Base-by-base conservation (phyloP, 2,113 vertebrate species). In the Piprites chloris region DNA sequence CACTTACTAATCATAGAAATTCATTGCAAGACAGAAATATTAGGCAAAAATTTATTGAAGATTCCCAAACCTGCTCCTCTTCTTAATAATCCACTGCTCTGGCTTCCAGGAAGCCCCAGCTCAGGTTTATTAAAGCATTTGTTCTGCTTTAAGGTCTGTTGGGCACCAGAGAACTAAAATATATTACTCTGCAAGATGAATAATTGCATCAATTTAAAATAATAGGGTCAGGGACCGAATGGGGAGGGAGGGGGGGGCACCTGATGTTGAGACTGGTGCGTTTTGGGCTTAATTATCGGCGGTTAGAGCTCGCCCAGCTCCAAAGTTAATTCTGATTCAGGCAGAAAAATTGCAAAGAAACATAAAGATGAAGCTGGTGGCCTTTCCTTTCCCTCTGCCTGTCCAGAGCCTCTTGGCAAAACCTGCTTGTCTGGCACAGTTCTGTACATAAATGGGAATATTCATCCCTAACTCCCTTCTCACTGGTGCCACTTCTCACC, bases 1-100 rank as follows among this genome's bases (percentile, higher is more conserved):
- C 94, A 89, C 94, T 97, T 87, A 47, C 96, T 96, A 96, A 98
- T 97, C 96, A 81, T 86, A 96, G 55, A 80, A 76, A 76, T 91
- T 24, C 46, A 33, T 58, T 56, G 24, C 87, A 32, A 77, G 96
- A 35, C 92, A 97, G 93, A 89, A 97, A 94, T 95, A 92, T 52
- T 65, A 95, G 79, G 47, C 41, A 66, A 80, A 69, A 52, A 49
- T 91, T 96, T 94, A 97, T 97, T 85, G 88, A 96, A 95, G 93
- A 72, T 91, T 89, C 89, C 85, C 91, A 86, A 93, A 88, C 41
- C 89, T 53, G 74, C 66, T 96, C 55, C 61, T 68, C 37, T 91
- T 73, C 62, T 66, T 69, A 76, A 90, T 84, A 93, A 96, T 82
- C 47, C 4, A 1, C 32, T 0, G 1, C 76, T 88, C 39, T 5